Base-by-base conservation (phyloP, 2,113 vertebrate species). In the Myotis davidii region DNA sequence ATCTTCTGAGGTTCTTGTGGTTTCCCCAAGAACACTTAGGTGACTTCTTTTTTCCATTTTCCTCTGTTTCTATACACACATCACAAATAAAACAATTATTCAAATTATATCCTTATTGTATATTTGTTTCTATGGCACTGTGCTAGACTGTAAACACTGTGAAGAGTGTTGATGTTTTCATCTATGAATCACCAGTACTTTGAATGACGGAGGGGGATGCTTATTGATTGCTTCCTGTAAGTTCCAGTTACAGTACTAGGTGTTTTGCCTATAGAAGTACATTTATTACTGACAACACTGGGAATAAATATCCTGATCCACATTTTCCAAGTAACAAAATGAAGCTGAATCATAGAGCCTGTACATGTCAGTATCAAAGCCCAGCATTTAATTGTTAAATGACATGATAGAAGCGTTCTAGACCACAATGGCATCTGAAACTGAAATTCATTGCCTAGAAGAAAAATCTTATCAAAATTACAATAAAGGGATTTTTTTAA, bases 371-470 rank as follows among this genome's bases (percentile, higher is more conserved):
- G 16, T 52, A 64, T 29, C 34, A 25, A 92, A 90, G 16, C 5
- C 9, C 37, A 59, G 18, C 50, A 94, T 83, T 59, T 93, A 84
- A 85, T 6, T 81, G 64, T 88, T 64, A 85, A 85, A 76, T 56
- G 72, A 67, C n/a, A 72, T 78, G 45, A 91, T 21, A 85, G 65
- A 73, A 88, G 37, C 7, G 5, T 70, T 85, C 90, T 94, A 87
- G 25, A 77, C 25, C 59, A 93, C 11, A 76, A 6, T 59, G 21
- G 39, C 16, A 56, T 81, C 77, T 70, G 4, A 93, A 93, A 52
- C 27, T 34, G 29, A 32, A 25, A 78, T 42, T 73, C 48, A 74
- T n/a, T 61, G 20, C 18, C 13, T 90, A 74, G 23, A 64, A 77
- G 21, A 77, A 32, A 92, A 94, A 81, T 56, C 18, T 52, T 76